These are phyloP conservation scores for Syrphus vitripennis DNA, from an alignment of 2,888 invertebrate species.

Conservation along the genomic window DNA sequence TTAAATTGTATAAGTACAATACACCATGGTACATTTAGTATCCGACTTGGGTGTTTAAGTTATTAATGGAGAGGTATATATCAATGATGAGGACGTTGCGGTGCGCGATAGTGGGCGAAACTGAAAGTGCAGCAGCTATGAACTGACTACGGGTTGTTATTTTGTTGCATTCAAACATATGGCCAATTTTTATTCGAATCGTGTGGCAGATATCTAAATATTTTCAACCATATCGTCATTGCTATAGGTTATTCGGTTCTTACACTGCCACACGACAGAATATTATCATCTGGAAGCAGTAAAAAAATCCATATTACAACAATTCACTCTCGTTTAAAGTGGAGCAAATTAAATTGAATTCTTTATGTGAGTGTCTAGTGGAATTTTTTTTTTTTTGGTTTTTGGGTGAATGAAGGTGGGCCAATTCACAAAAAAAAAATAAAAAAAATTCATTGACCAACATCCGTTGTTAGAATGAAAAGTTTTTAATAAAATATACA, in stretches of 20 bases:
- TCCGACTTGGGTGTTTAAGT: slow-evolving; percentile 7
- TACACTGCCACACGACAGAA: not conserved
- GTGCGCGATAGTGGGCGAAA: slow-evolving; percentile 44
- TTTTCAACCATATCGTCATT: not conserved
- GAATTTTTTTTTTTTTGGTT: not conserved
- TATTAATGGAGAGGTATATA: slow-evolving; percentile 34
- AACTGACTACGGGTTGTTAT: not conserved
- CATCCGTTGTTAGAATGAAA: slow-evolving; percentile 18
- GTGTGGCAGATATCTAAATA: slow-evolving; percentile 11
- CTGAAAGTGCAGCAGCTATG: slow-evolving; percentile 24
- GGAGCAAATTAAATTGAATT: slow-evolving; percentile 55
- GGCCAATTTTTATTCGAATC: slow-evolving; percentile 7
- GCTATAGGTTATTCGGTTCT: not conserved
- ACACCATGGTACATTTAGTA: not conserved
- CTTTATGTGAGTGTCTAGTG: slow-evolving; percentile 10
- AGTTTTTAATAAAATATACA: not conserved
- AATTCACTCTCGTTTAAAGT: slow-evolving; percentile 50
- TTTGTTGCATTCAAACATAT: not conserved
- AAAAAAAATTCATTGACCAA: slow-evolving; percentile 19
- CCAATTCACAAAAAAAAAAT: not conserved
- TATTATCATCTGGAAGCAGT: slow-evolving; percentile 61
- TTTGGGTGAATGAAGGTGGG: slow-evolving; percentile 23
- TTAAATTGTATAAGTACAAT: slow-evolving; percentile 5
- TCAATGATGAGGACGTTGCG: slow-evolving; percentile 23
- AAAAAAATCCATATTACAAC: slow-evolving; percentile 60